Evolutionary conservation across 2,888 invertebrate species (phyloP), one percentile per base, ranked within the genome.

Genomic region (Lacanobia wlatinum): DNA sequence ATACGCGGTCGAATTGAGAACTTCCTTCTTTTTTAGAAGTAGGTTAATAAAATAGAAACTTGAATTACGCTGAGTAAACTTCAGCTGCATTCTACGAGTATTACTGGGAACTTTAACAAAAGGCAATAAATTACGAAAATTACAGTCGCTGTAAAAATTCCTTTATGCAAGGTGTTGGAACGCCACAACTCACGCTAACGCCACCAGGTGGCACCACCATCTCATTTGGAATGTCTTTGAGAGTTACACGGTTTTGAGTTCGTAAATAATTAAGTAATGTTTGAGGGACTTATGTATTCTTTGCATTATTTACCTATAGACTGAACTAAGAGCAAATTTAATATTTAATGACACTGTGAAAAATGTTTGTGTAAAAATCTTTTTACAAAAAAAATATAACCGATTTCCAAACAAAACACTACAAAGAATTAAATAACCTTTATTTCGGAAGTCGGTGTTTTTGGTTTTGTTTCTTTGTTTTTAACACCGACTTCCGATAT

Each of bases 141-240:
- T 18, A 18, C 58, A 21, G 9, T 0, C 2, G 14, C 16, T 14
- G 7, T 50, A 52, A 53, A 73, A 1, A 71, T 62, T 73, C 14
- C 6, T 34, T 34, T 34, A 34, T 6, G 43, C 73, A 52, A 52
- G n/a, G 28, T 46, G 62, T 73, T 21, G 16, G 10, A 46, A 16
- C 23, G 61, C 34, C 52, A 53, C 73, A 62, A 71, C 53, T 52
- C 43, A 46, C 46, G 16, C 23, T 38, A 43, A 46, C 23, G 12
- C 52, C 50, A n/a, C 21, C 50, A 53, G 73, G 16, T 73, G 73
- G 14, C 59, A 7, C 28, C 28, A 21, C 43, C 34, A 2, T n/a
- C 52, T 60, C 10, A 46, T 53, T 71, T 46, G 16, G 34, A 38
- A 53, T 34, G 34, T 34, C 34, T 73, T 71, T 28, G 28, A 73